Conservation (phyloP, 1,140 invertebrate species). For the Panonychus citri region DNA sequence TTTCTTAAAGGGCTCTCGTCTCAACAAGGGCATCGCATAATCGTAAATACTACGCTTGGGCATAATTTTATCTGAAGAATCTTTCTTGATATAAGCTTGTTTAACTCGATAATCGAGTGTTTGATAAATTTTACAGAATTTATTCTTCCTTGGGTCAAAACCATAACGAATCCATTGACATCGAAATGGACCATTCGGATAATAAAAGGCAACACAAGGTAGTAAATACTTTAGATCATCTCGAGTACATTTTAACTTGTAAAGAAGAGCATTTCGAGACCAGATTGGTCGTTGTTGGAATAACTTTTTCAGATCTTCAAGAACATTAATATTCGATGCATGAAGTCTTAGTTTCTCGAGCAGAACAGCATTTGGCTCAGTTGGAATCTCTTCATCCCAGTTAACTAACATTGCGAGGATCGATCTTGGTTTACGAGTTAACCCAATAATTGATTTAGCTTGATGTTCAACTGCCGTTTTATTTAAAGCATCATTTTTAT, state of each 20-base stretch:
- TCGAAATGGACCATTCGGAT: slow-evolving; percentile 50
- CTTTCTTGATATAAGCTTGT: neutral
- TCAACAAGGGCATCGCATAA: slow-evolving; percentile 1
- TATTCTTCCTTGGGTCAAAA: slow-evolving; percentile 23
- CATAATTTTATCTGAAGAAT: neutral
- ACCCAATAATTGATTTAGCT: slow-evolving; percentile 2
- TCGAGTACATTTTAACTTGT: slow-evolving; percentile 28
- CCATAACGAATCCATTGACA: slow-evolving; percentile 23
- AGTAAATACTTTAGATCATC: slow-evolving; percentile 49
- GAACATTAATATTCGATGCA: neutral
- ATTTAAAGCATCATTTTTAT: slow-evolving; percentile 3
- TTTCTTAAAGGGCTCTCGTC: neutral
- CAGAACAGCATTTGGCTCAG: neutral
- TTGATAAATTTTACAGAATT: slow-evolving; percentile 22
- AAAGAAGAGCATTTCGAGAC: slow-evolving; percentile 47
- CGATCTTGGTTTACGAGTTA: slow-evolving; percentile 3
- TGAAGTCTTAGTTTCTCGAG: neutral
- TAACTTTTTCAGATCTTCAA: slow-evolving; percentile 1
- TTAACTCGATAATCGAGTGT: slow-evolving; percentile 21
- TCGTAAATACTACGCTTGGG: slow-evolving; percentile 1
- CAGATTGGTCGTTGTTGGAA: slow-evolving; percentile 61
- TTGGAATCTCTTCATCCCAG: slow-evolving; percentile 5
- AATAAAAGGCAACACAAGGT: slow-evolving; percentile 58
- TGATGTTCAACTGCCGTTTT: neutral
- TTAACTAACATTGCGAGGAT: neutral